Conservation (phyloP, 2,797 vertebrate genomes). For the Microctenopoma stevenorrisi region DNA sequence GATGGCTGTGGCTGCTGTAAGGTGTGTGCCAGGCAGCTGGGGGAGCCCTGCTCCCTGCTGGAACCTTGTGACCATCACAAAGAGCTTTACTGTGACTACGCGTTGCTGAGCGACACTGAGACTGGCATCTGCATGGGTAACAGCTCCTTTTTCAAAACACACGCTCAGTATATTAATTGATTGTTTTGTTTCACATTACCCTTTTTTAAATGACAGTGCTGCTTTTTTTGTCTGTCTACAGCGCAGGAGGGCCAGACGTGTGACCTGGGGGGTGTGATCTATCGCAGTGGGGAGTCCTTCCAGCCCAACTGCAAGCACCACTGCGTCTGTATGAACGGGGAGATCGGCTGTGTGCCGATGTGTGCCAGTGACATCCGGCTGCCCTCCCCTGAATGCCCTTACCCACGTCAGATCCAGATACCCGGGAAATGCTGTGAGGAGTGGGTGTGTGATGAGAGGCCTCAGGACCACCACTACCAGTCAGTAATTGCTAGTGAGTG, state of each 20-base stretch:
- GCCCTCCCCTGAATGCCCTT: constrained; percentile 78
- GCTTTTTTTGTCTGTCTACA: constrained; percentile 36
- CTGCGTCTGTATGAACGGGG: constrained; percentile 85
- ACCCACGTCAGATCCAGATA: constrained; percentile 68
- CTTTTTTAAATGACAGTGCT: background rate
- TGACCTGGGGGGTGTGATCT: constrained; percentile 82
- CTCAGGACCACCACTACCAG: constrained; percentile 54
- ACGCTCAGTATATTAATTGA: no score
- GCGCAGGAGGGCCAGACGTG: constrained; percentile 81
- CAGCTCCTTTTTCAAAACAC: background rate
- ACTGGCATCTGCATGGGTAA: constrained; percentile 84
- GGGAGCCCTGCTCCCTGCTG: constrained; percentile 77
- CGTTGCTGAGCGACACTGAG: constrained; percentile 69
- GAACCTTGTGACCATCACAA: constrained; percentile 86
- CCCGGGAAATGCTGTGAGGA: constrained; percentile 83
- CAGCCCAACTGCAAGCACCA: constrained; percentile 85
- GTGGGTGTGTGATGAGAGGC: constrained; percentile 79
- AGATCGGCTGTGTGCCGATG: constrained; percentile 82
- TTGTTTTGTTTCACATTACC: no score
- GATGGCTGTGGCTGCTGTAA: constrained; percentile 87
- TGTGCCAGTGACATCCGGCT: constrained; percentile 73
- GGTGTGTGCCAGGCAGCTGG: constrained; percentile 83
- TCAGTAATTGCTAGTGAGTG: constrained; percentile 76
- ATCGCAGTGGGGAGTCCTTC: constrained; percentile 84
- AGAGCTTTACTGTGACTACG: constrained; percentile 83